phyloP scores from a whole-genome alignment of 64 coral and sea anemone species.

The Anthopleura sola region DNA sequence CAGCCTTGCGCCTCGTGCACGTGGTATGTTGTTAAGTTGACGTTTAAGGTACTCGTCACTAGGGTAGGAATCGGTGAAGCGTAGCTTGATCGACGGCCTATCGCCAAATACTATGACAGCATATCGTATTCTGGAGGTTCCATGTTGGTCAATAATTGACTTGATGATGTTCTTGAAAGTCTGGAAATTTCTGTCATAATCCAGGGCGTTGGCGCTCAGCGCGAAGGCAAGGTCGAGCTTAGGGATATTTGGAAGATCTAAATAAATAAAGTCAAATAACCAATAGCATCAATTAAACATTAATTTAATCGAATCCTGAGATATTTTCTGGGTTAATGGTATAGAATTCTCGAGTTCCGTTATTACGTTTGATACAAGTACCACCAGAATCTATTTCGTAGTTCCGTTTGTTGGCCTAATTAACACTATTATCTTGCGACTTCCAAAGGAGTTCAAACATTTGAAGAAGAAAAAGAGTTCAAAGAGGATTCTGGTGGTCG shows the following conservation, averaged over 20 bases:
- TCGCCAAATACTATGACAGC: constrained; percentile 44
- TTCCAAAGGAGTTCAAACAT: too few relatives aligned
- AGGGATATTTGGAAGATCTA: constrained; percentile 51
- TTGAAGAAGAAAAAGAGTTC: too few relatives aligned
- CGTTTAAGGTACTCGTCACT: background rate
- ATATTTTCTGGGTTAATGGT: too few relatives aligned
- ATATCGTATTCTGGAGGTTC: constrained; percentile 15
- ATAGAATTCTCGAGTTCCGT: too few relatives aligned
- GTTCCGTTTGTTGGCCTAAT: too few relatives aligned
- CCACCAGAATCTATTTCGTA: too few relatives aligned
- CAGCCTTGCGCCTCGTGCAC: background rate
- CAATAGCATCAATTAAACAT: too few relatives aligned
- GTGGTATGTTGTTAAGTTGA: constrained; percentile 24
- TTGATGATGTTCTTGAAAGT: constrained; percentile 61
- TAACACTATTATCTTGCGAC: too few relatives aligned
- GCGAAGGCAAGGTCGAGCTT: constrained; percentile 70
- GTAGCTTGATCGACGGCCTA: constrained; percentile 14
- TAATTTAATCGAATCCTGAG: too few relatives aligned
- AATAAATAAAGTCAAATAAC: background rate
- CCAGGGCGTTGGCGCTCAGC: constrained; percentile 47
- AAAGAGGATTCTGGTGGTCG: too few relatives aligned
- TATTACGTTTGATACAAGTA: too few relatives aligned
- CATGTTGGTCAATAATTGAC: constrained; percentile 45
- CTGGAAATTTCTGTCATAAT: constrained; percentile 33
- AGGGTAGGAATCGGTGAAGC: constrained; percentile 1